A percentile compares a stretch with the other conserved stretches of the same genome.
phyloP scores from a whole-genome alignment of 2,113 vertebrate species.

The Mustela nigripes region DNA sequence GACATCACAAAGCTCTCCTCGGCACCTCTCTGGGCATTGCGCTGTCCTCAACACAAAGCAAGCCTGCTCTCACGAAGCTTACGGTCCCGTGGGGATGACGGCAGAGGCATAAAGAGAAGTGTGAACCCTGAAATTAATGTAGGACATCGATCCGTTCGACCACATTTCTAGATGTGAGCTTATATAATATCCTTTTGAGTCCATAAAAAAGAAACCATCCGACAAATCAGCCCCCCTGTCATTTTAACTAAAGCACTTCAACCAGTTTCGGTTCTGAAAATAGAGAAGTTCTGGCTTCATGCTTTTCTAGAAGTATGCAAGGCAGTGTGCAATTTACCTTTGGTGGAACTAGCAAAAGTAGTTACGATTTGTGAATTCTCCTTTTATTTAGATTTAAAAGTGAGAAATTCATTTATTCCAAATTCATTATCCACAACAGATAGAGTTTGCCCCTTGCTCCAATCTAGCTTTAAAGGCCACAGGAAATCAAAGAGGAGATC shows the following conservation, averaged over 20 bases:
- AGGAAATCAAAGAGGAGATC: background rate
- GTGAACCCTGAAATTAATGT: background rate
- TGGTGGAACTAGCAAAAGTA: background rate
- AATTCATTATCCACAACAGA: constrained; percentile 31
- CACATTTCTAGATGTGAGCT: constrained; percentile 41
- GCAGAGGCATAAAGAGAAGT: background rate
- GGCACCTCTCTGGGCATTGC: background rate
- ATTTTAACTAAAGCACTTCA: constrained; percentile 39
- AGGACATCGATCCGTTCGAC: constrained; percentile 10
- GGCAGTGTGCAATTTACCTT: background rate
- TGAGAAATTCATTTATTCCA: constrained; percentile 40
- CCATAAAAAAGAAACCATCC: constrained; percentile 60
- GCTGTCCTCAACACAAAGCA: background rate
- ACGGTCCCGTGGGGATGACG: background rate
- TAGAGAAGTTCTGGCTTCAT: background rate
- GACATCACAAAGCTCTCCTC: background rate
- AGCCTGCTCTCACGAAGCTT: background rate
- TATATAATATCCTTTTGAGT: background rate
- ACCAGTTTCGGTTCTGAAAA: constrained; percentile 49
- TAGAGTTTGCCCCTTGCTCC: background rate
- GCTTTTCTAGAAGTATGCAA: background rate
- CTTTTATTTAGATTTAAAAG: constrained; percentile 48
- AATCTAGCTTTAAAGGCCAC: constrained; percentile 39
- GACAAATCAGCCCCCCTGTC: constrained; percentile 14
- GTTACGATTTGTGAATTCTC: constrained; percentile 5